Base-by-base conservation (phyloP, 2,888 invertebrate genomes). In the Miltochrista miniata region DNA sequence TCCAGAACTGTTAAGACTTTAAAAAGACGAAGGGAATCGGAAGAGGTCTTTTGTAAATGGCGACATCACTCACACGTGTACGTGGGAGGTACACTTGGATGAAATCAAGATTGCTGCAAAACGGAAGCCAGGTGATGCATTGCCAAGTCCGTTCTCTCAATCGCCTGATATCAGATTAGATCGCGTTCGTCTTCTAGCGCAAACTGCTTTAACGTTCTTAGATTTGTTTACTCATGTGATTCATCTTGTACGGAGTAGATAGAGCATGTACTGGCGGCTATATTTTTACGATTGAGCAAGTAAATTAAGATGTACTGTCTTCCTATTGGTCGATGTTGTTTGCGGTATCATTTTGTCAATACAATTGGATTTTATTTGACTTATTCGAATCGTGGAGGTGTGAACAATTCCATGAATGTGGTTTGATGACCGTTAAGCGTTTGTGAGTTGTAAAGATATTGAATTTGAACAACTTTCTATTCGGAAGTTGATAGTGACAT, bases 71-170 rank as follows among this genome's bases (percentile, higher is more conserved):
- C 81, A 81, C 77, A 70, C 79, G 74, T 72, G 74, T 77, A 85
- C 82, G 87, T 88, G 85, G 89, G 89, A 86, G 86, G 87, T 83
- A 83, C 78, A 80, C 85, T 85, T 82, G 78, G 76, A 81, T 82
- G 81, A 83, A 83, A 90, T 90, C 90, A 89, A 88, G 89, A 90
- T 89, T 75, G 81, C 78, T 85, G 85, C 70, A 68, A 84, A 87
- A 83, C 87, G 89, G 88, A 89, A 90, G 89, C 85, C 76, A 82
- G 83, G 87, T 90, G 88, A 90, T 90, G 87, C 87, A 90, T 90
- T 83, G 82, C 85, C 68, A 72, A 80, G 75, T 76, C 70, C 76
- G 74, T 72, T 80, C 78, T 74, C 78, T 84, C 88, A 82, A 88
- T 88, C 82, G 83, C 76, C 61, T 74, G 80, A 80, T 80, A 60